Base-by-base conservation (phyloP, 2,888 invertebrate species). In the Augiades crinisus region DNA sequence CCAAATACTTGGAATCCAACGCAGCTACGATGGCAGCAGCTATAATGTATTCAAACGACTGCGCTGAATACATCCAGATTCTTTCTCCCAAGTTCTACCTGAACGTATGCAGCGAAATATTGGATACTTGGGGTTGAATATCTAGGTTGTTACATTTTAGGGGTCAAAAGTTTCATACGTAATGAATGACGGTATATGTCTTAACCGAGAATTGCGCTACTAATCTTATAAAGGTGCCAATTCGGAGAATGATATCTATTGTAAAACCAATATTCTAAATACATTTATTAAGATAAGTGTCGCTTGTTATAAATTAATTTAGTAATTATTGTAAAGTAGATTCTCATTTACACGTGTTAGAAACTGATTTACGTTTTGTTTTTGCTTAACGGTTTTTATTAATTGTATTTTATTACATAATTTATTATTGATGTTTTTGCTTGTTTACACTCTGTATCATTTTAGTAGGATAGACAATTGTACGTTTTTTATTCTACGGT, bases 1-100 rank as follows among this genome's bases (percentile, higher is more conserved):
- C 89, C 10, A 91, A 92, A 55, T 90, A 91, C 50, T 90, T 92
- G 82, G 83, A 90, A 54, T 79, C 83, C 0, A 75, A 89, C 47
- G 80, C 84, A 0, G 73, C 78, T 1, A 79, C 86, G 0, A 84
- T 89, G 86, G 87, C 87, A 1, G 81, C 81, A 0, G 89, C 90
- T 2, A 76, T 90, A 3, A 80, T 90, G 84, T 89, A 79, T 57
- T 87, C 88, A 0, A 81, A 78, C 21, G 88, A 90, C 59, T 88
- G 87, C 53, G 65, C 78, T 14, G 78, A 90, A 50, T 90, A 88
- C 58, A 81, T 78, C 50, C 75, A 88, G 58, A 85, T 89, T 56
- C 64, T 90, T 5, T 78, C 89, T 0, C 84, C 90, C 0, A 85
- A 81, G 56, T 87, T 90, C 52, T 89, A 88, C 55, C 67, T 90